A percentile compares a stretch with the other conserved stretches of the same genome.
Evolutionary conservation across 1,140 invertebrate species (phyloP).

Genomic region (Eriosoma lanigerum): DNA sequence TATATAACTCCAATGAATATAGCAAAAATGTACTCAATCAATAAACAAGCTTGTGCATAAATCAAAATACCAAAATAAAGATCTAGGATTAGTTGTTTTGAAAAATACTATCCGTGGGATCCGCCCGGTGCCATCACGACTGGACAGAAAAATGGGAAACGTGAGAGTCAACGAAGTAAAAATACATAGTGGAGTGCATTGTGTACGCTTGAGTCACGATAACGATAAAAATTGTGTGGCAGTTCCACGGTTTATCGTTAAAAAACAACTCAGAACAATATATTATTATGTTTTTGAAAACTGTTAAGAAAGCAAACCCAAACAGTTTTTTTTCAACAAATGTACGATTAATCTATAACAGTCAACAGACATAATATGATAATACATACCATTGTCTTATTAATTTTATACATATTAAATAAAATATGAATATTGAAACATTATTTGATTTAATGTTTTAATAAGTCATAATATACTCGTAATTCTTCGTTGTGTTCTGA

Average conservation of each 20-base stretch:
- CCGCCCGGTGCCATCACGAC: slow-evolving; percentile 32
- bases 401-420: neutral
- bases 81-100: neutral
- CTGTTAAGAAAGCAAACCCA: slow-evolving; percentile 2
- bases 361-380: neutral
- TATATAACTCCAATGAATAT: neutral
- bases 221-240: slow-evolving; percentile 31
- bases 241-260: slow-evolving; percentile 18
- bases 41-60: slow-evolving; percentile 1
- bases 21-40: neutral
- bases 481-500: too few relatives aligned
- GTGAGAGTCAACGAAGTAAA: slow-evolving; percentile 27
- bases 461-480: slow-evolving; percentile 1
- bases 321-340: neutral
- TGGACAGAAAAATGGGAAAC: slow-evolving; percentile 7
- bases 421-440: neutral
- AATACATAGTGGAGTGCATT: slow-evolving; percentile 6
- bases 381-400: neutral
- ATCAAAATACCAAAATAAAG: slow-evolving; percentile 15
- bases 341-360: neutral
- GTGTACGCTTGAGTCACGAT: neutral
- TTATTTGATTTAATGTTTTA: neutral
- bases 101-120: slow-evolving; percentile 20
- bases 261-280: slow-evolving; percentile 20
- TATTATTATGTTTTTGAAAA: slow-evolving; percentile 10